Evolutionary conservation across 1,140 invertebrate genomes (phyloP).

Genomic region (Piezodorus guildinii): DNA sequence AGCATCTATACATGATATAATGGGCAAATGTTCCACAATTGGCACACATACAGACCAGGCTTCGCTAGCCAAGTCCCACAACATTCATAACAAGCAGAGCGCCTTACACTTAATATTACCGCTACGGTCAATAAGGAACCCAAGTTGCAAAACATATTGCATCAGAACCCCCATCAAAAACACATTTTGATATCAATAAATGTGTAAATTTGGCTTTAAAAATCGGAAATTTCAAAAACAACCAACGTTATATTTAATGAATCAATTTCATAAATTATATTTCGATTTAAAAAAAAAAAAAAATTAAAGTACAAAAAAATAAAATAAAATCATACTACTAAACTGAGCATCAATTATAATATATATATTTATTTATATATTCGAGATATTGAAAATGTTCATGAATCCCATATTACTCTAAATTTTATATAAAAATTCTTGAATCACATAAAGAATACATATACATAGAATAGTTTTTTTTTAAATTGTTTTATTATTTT

Average conservation of each 20-base stretch:
- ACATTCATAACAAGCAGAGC: constrained; percentile 20
- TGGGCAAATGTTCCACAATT: constrained; percentile 23
- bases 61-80: constrained; percentile 1
- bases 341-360: constrained; percentile 28
- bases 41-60: constrained; percentile 26
- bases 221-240: not conserved
- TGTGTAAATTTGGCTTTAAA: constrained; percentile 17
- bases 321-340: constrained; percentile 28
- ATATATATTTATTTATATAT: constrained; percentile 23
- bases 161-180: constrained; percentile 20
- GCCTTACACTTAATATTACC: constrained; percentile 17
- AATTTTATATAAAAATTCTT: constrained; percentile 27
- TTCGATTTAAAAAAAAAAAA: constrained; percentile 18
- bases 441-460: constrained; percentile 25
- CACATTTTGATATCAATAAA: constrained; percentile 20
- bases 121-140: not conserved
- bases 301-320: constrained; percentile 3
- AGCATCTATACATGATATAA: constrained; percentile 21
- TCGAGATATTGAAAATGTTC: constrained; percentile 26
- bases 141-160: constrained; percentile 17
- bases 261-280: constrained; percentile 8
- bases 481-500: no score
- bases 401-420: constrained; percentile 23
- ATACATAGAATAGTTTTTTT: constrained; percentile 13
- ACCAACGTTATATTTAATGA: no score